Conservation (phyloP, 1,140 invertebrate genomes). For the Drosophila setifemur region DNA sequence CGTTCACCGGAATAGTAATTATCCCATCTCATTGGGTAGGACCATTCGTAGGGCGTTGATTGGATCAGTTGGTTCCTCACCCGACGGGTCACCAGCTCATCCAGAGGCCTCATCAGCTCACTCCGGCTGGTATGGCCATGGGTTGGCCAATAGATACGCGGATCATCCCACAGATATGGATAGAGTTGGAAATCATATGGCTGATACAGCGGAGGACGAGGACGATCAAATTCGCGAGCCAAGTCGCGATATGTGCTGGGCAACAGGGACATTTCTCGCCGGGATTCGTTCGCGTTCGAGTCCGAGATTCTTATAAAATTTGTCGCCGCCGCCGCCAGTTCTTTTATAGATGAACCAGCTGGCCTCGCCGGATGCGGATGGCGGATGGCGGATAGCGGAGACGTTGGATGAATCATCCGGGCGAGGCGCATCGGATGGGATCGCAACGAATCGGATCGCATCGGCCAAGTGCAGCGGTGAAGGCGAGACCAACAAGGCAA, state of each 20-base stretch:
- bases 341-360: conserved; percentile 61
- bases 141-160: conserved; percentile 64
- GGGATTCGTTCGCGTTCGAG: conserved; percentile 40
- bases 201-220: conserved; percentile 56
- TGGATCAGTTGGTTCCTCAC: conserved; percentile 75
- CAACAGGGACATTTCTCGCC: conserved; percentile 64
- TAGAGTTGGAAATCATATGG: conserved; percentile 71
- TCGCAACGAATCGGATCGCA: conserved; percentile 24
- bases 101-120: conserved; percentile 60
- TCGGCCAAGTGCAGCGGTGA: conserved; percentile 41
- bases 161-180: conserved; percentile 75
- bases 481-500: conserved; percentile 48
- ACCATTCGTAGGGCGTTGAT: conserved; percentile 66
- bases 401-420: conserved; percentile 61
- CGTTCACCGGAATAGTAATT: conserved; percentile 84
- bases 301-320: conserved; percentile 62
- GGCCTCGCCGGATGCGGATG: conserved; percentile 65
- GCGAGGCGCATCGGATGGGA: conserved; percentile 55
- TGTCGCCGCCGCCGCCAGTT: conserved; percentile 34
- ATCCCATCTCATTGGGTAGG: conserved; percentile 73
- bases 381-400: conserved; percentile 9
- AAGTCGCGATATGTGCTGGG: conserved; percentile 72
- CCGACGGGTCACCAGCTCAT: conserved; percentile 70
- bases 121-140: conserved; percentile 13
- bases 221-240: conserved; percentile 68